phyloP scores from a whole-genome alignment of 2,888 invertebrate species.

The Nomada lathburiana region DNA sequence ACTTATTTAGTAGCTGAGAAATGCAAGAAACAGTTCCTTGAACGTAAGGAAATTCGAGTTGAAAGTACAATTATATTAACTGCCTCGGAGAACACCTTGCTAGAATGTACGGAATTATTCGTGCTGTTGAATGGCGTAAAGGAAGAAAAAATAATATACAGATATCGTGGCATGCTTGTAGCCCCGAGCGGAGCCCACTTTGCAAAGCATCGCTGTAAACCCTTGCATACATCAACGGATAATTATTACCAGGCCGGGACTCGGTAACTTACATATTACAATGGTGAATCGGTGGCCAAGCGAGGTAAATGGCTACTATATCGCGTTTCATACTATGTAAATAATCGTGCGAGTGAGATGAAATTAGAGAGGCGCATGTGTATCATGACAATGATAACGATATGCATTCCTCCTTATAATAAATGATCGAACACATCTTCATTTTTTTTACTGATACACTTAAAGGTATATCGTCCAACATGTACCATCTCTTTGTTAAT shows the following conservation, averaged over 20 bases:
- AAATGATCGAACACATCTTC: too few relatives aligned
- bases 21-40: too few relatives aligned
- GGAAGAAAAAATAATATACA: not conserved
- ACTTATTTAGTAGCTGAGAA: too few relatives aligned
- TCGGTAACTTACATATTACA: constrained; percentile 51
- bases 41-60: too few relatives aligned
- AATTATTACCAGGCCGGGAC: constrained; percentile 42
- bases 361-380: constrained; percentile 30
- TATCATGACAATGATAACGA: constrained; percentile 17
- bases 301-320: constrained; percentile 41
- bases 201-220: not conserved
- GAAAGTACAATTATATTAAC: too few relatives aligned
- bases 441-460: too few relatives aligned
- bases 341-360: constrained; percentile 35
- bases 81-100: too few relatives aligned
- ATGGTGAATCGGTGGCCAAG: constrained; percentile 35
- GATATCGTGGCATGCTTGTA: not conserved
- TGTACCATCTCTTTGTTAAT: too few relatives aligned
- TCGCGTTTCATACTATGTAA: constrained; percentile 63
- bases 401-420: constrained; percentile 1
- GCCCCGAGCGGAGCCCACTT: constrained; percentile 14
- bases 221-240: constrained; percentile 35
- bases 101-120: not conserved
- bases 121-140: not conserved
- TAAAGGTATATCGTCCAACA: too few relatives aligned